Evolutionary conservation across 2,888 invertebrate species (phyloP), one percentile per base, ranked within the genome.

Genomic region (Calliopum simillimum): DNA sequence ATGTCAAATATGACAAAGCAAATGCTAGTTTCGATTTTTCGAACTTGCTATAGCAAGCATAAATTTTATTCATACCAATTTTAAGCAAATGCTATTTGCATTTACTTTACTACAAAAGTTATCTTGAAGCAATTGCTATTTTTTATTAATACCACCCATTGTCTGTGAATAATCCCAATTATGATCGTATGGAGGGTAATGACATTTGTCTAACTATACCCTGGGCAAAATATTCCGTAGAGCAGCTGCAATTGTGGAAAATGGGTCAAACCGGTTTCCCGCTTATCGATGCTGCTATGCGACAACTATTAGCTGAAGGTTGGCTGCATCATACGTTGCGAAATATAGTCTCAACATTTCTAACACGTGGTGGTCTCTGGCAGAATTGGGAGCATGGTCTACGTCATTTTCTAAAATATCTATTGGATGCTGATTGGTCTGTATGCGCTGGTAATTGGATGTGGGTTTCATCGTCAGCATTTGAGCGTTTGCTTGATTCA

Each of bases 361-460:
- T 93, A 16, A 93, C 93, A 0, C 88, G 93, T 6, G 93, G 92
- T n/a, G 91, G 91, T 8, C 87, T 93, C 68, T 93, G 93, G 92
- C 88, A 92, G 65, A 90, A 89, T 75, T 93, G 93, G 93, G 92
- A 92, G 78, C 89, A 89, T 75, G 93, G 93, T 0, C 83, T 91
- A 58, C 84, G 89, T 64, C 91, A 91, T 82, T 91, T 91, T 83
- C 86, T 91, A 16, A 89, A 91, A 83, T 89, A 91, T 78, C 86
- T 93, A 55, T 85, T 93, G 16, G 93, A 93, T 79, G 92, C 92
- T 25, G 93, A 93, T 81, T 92, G 92, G 92, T 91, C 92, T 0
- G 90, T 93, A 0, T 92, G 92, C 83, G 92, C 92, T 13, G 93
- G 93, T 8, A 93, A 93, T 84, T 93, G 93, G 93, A 91, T 93